Base-by-base conservation (phyloP, 2,113 vertebrate genomes). In the Alexandromys fortis region DNA sequence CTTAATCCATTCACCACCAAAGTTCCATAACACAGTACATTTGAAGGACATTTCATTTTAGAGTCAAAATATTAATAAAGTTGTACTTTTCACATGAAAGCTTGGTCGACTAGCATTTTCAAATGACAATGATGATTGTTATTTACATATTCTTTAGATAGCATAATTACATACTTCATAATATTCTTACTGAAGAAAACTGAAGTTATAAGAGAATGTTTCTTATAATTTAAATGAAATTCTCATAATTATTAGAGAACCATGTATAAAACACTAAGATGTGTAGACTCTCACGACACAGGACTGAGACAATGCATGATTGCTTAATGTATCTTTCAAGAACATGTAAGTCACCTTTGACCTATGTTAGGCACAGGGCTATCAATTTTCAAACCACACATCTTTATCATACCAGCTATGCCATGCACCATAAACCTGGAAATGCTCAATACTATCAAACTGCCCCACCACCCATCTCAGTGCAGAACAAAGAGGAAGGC, bases 381-480 rank as follows among this genome's bases (percentile, higher is more conserved):
- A 98, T 98, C 99, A 99, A 99, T 99, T 99, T 99, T 98, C 98
- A 98, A 96, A 96, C 98, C 98, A 98, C 98, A 98, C 97, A 98
- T 98, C 98, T 98, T 97, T 98, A 97, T 90, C 98, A 96, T 94
- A 98, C 97, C 97, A 98, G 97, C 87, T 95, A 97, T 97, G 97
- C 96, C 98, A 97, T 97, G 97, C 97, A 98, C 98, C 96, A 97
- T 98, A 98, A 98, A 99, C 98, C 99, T 99, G 99, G 99, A 99
- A 99, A 99, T 99, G 99, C 99, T 99, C 99, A 98, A 98, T 99
- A 99, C 98, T 98, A 99, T 99, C 99, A 99, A 99, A 99, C 98
- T 96, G 98, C 98, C 98, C 97, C 45, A 22, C 58, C 42, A 42
- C 35, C 67, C 38, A 14, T 16, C 97, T 98, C 98, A 98, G 98